Base-by-base conservation (phyloP, 2,797 vertebrate genomes). In the Thunnus albacares region DNA sequence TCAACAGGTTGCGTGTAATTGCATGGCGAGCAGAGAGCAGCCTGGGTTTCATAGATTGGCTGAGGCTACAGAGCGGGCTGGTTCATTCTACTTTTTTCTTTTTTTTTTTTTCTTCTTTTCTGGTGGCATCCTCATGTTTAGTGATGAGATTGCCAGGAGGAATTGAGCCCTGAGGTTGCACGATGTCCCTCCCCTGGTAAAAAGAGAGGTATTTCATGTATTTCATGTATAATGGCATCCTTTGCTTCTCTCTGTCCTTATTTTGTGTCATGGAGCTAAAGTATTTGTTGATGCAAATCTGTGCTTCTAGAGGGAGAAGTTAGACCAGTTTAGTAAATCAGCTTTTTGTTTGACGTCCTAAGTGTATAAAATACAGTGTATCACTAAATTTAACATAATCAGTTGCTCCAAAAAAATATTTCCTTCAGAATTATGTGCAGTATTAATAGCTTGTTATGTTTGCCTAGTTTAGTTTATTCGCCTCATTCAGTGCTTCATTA, bases 1-100 rank as follows among this genome's bases (percentile, higher is more conserved):
- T 93, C 95, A 94, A 95, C 96, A 94, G 90, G 95, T 96, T 94
- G 92, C 91, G 92, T 93, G 93, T 95, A 95, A 96, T 96, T 96
- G 94, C 92, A 83, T 82, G 70, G 85, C 75, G 90, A 90, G 80
- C 80, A 77, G 84, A 87, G 87, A 87, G 88, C 72, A 74, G 82
- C 26, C 90, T 80, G 92, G 89, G 82, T 92, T 92, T 87, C 82
- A 64, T 76, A 93, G 91, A 93, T 93, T 94, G 93, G 86, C 73
- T 79, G 76, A 83, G 80, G 85, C 88, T 60, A 75, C 47, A 77
- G 77, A 77, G 80, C 85, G 67, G 78, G 62, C 62, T 55, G 66
- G 79, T 85, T 74, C 63, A 79, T 89, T 91, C 72, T 51, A 75
- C 71, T 64, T 81, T 74, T 56, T 7, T 56, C 13, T 57, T 68